Base-by-base conservation (phyloP, 1,140 invertebrate species). In the Achatina immaculata region DNA sequence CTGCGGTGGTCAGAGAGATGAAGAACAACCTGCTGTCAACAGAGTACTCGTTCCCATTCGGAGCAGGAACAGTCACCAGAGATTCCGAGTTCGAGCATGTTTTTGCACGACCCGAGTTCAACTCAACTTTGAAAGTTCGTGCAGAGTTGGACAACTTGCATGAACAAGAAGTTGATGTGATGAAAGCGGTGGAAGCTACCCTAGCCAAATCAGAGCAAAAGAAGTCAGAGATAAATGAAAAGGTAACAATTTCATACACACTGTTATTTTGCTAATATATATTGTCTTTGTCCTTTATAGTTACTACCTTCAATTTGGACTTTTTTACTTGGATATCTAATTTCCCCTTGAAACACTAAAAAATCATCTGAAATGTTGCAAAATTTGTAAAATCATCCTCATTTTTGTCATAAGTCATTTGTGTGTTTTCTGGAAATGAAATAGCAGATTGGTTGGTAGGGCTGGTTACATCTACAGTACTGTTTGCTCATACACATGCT, bases 31-130 rank as follows among this genome's bases (percentile, higher is more conserved):
- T 82, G 4, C 43, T 43, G 14, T 62, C 78, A 9, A 82, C 58
- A 65, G 82, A 86, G 43, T 89, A 88, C 77, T 83, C 82, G n/a
- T 89, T 83, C 72, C 88, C 88, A 40, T 89, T 88, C 81, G 84
- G 85, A 0, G 66, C 81, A 38, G 51, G 71, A n/a, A 68, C 69
- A 28, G 66, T 48, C 14, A 71, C 78, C n/a, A 55, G 38, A 14
- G 75, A 74, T 38, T 43, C 28, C 3, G 83, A 85, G 34, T 83
- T 81, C 76, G 88, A 89, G 75, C 86, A 89, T 81, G 83, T 87
- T 36, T 88, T 89, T 81, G 83, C 85, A 11, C 62, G 86, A 28
- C 89, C 89, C 34, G 89, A 90, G 71, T 90, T 86, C 62, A 88
- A 89, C 73, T 89, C 85, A 38, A 88, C 88, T 4, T 69, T 90